A percentile compares a stretch with the other conserved stretches of the same genome.
These are phyloP conservation scores for Leptinotarsa juncta DNA, from an alignment of 2,888 invertebrate genomes.

Conservation along the genomic window DNA sequence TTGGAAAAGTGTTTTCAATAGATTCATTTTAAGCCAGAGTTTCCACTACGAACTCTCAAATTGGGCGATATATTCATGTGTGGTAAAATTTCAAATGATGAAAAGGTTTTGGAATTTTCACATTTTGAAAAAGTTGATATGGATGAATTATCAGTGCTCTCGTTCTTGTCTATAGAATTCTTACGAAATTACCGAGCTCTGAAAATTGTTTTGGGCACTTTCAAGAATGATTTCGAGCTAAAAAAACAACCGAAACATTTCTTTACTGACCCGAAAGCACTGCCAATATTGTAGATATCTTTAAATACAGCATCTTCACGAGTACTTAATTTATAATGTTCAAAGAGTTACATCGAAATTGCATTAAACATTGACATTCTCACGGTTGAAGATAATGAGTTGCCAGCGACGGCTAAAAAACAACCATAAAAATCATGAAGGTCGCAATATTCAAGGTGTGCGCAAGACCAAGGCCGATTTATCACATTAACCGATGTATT, in stretches of 20 bases:
- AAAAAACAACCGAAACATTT: neutral
- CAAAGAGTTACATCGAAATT: constrained; percentile 32
- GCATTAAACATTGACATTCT: constrained; percentile 36
- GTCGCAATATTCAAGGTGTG: constrained; percentile 26
- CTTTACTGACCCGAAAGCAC: constrained; percentile 27
- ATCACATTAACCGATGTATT: too few relatives aligned
- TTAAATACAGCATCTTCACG: constrained; percentile 49
- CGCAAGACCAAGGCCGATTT: neutral
- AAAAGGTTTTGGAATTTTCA: too few relatives aligned
- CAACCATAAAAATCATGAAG: constrained; percentile 8
- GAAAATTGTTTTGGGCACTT: constrained; percentile 12
- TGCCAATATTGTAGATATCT: constrained; percentile 39
- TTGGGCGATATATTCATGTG: too few relatives aligned
- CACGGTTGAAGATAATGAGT: constrained; percentile 21
- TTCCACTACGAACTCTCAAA: too few relatives aligned
- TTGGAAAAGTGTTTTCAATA: too few relatives aligned
- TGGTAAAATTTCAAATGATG: too few relatives aligned
- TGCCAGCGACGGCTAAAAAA: constrained; percentile 12
- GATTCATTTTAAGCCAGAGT: too few relatives aligned
- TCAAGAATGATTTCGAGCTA: neutral
- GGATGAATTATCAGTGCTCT: too few relatives aligned
- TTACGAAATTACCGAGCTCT: neutral
- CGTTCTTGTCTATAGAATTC: too few relatives aligned
- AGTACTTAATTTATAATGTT: constrained; percentile 25
- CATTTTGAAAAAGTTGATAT: too few relatives aligned